Evolutionary conservation across 2,888 invertebrate genomes (phyloP).

Genomic region (Vanessa cardui): DNA sequence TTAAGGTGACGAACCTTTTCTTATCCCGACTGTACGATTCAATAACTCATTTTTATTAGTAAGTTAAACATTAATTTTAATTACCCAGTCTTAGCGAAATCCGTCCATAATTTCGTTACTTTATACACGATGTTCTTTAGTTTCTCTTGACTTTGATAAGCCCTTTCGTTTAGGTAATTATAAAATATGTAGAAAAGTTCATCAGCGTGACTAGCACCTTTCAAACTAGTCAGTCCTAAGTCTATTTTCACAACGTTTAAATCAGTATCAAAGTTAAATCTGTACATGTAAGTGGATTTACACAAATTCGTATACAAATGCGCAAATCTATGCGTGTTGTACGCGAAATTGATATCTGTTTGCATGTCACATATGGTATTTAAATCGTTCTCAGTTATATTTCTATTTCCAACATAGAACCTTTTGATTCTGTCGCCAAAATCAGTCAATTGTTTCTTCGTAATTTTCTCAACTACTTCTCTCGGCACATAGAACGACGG

Average conservation of each 20-base stretch:
- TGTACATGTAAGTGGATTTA: slow-evolving; percentile 55
- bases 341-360: slow-evolving; percentile 52
- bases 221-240: slow-evolving; percentile 44
- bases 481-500: slow-evolving; percentile 55
- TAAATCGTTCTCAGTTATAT: slow-evolving; percentile 45
- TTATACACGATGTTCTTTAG: slow-evolving; percentile 54
- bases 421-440: slow-evolving; percentile 55
- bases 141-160: slow-evolving; percentile 52
- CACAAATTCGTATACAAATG: slow-evolving; percentile 48
- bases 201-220: slow-evolving; percentile 75
- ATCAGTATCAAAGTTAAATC: slow-evolving; percentile 58
- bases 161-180: slow-evolving; percentile 55
- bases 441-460: slow-evolving; percentile 47
- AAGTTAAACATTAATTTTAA: too few relatives aligned
- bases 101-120: slow-evolving; percentile 61
- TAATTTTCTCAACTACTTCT: slow-evolving; percentile 50
- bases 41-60: too few relatives aligned
- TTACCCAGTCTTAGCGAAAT: slow-evolving; percentile 69
- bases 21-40: too few relatives aligned
- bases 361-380: slow-evolving; percentile 50
- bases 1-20: too few relatives aligned
- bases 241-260: slow-evolving; percentile 57
- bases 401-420: slow-evolving; percentile 55
- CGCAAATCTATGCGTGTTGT: slow-evolving; percentile 56
- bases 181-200: slow-evolving; percentile 74